A percentile compares a stretch with the other conserved stretches of the same genome.
phyloP scores from a whole-genome alignment of 2,113 vertebrate species.

The Myotis lucifugus region DNA sequence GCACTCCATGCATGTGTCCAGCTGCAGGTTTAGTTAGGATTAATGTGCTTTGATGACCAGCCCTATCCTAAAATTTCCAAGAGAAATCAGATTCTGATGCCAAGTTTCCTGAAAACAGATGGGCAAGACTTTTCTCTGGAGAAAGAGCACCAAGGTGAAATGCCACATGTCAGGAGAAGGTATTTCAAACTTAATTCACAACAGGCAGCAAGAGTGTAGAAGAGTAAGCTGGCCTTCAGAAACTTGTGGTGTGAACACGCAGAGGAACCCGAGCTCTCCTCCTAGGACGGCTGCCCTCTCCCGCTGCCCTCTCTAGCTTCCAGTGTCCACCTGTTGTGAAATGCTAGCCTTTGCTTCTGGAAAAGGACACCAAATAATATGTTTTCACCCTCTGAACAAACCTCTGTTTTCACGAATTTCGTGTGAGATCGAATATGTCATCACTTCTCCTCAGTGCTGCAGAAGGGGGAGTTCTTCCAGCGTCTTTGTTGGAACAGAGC shows the following conservation, averaged over 20 bases:
- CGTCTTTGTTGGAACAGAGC: constrained; percentile 51
- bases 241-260: not conserved
- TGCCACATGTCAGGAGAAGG: constrained; percentile 80
- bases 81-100: constrained; percentile 55
- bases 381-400: constrained; percentile 27
- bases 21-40: constrained; percentile 19
- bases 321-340: constrained; percentile 56
- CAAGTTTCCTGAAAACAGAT: constrained; percentile 80
- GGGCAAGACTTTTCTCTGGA: constrained; percentile 72
- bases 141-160: constrained; percentile 80
- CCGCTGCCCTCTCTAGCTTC: not conserved
- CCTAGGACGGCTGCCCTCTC: not conserved
- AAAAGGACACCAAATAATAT: constrained; percentile 3
- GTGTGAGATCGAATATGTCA: constrained; percentile 54
- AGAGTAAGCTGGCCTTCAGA: constrained; percentile 38
- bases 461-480: constrained; percentile 49
- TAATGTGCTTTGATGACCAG: constrained; percentile 13
- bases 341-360: constrained; percentile 22
- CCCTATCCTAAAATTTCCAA: constrained; percentile 53
- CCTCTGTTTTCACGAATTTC: constrained; percentile 50
- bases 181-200: constrained; percentile 83
- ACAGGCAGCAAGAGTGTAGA: constrained; percentile 73
- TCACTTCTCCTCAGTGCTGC: constrained; percentile 26
- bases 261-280: not conserved
- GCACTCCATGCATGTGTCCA: not conserved